A percentile compares a stretch with the other conserved stretches of the same genome.
These are phyloP conservation scores for Autographa gamma DNA, from an alignment of 2,888 invertebrate genomes.

Conservation along the genomic window DNA sequence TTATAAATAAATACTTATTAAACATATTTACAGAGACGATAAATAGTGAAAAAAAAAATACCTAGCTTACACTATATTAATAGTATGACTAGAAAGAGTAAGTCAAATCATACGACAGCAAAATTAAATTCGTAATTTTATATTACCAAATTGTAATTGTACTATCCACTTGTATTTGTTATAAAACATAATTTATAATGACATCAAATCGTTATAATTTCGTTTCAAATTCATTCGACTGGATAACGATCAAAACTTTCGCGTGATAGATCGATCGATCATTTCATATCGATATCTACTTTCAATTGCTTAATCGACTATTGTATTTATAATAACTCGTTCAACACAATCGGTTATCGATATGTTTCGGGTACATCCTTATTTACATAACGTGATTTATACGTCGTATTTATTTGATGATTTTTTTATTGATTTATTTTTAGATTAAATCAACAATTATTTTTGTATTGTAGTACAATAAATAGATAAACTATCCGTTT, in stretches of 20 bases:
- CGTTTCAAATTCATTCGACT: slow-evolving; percentile 52
- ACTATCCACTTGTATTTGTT: neutral
- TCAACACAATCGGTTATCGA: slow-evolving; percentile 43
- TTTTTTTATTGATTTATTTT: too few relatives aligned
- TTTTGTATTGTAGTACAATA: too few relatives aligned
- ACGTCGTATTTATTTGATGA: neutral
- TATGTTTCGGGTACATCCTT: slow-evolving; percentile 29
- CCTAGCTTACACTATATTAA: too few relatives aligned
- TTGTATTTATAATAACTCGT: slow-evolving; percentile 50
- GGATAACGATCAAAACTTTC: slow-evolving; percentile 55
- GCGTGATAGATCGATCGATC: slow-evolving; percentile 58
- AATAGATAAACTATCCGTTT: too few relatives aligned
- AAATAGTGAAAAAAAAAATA: too few relatives aligned
- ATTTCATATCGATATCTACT: slow-evolving; percentile 57
- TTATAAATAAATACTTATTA: too few relatives aligned
- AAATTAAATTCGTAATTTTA: neutral
- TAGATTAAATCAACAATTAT: too few relatives aligned
- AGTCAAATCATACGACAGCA: too few relatives aligned
- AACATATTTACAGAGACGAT: too few relatives aligned
- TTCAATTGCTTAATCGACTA: slow-evolving; percentile 60
- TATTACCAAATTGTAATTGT: neutral
- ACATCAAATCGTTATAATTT: slow-evolving; percentile 55
- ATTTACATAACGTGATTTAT: neutral
- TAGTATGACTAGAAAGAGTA: too few relatives aligned
- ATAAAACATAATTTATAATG: slow-evolving; percentile 46